Conservation (phyloP, 2,888 invertebrate genomes). For the Dicyrtoma fusca region DNA sequence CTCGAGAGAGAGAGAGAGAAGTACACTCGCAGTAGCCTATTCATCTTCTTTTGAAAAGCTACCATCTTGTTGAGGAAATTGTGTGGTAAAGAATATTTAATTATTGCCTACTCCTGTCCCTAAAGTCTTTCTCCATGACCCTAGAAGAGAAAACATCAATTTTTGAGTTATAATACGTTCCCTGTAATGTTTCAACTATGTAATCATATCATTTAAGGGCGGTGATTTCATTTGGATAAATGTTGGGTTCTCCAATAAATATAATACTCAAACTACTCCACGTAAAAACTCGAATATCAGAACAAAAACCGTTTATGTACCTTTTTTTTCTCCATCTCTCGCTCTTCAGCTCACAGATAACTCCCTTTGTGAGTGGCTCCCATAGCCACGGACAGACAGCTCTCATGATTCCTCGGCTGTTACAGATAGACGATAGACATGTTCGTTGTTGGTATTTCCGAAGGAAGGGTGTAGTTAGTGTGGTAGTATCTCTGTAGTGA, state of each 20-base stretch:
- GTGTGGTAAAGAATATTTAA: conserved; percentile 21
- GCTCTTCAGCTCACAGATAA: too few species aligned
- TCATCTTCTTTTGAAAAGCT: conserved; percentile 12
- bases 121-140: not conserved
- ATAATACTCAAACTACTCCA: conserved; percentile 19
- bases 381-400: too few species aligned
- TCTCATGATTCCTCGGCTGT: too few species aligned
- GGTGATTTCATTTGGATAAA: conserved; percentile 28
- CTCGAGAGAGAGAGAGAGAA: too few species aligned
- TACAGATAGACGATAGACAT: too few species aligned
- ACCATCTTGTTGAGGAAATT: conserved; percentile 11
- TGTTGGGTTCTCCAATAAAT: conserved; percentile 22
- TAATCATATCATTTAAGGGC: conserved; percentile 26
- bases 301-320: too few species aligned
- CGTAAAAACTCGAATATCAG: not conserved
- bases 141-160: not conserved
- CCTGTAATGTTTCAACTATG: conserved; percentile 2
- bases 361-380: too few species aligned
- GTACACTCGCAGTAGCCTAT: conserved; percentile 7
- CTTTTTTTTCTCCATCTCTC: too few species aligned
- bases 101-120: conserved; percentile 6
- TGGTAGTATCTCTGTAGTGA: too few species aligned
- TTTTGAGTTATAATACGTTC: conserved; percentile 5
- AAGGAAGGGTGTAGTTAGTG: too few species aligned
- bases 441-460: too few species aligned